phyloP scores from a whole-genome alignment of 2,888 invertebrate species.

The Andrena fulva region DNA sequence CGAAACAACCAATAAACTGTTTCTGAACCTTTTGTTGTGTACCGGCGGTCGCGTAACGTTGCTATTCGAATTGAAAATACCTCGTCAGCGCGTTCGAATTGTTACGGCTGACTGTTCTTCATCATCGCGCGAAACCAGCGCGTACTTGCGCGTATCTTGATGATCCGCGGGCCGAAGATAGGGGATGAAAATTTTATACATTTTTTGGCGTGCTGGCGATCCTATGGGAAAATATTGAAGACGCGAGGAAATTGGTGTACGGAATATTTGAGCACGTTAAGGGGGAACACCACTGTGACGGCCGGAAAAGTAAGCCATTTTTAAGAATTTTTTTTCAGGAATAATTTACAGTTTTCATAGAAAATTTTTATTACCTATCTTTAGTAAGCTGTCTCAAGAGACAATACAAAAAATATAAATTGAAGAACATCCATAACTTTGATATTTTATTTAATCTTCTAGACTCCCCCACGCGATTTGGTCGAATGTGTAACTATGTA shows the following conservation, averaged over 20 bases:
- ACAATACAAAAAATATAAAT: no score
- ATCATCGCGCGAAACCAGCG: constrained; percentile 24
- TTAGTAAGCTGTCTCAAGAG: no score
- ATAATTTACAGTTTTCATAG: no score
- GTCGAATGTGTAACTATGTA: no score
- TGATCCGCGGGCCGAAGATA: background rate
- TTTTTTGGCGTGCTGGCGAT: background rate
- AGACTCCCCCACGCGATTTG: no score
- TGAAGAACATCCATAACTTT: no score
- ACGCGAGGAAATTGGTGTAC: background rate
- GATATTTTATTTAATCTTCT: no score
- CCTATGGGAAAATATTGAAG: background rate
- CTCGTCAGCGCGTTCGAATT: constrained; percentile 66
- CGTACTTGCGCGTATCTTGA: background rate
- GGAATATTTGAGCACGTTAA: background rate
- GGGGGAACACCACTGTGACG: no score
- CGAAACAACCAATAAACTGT: constrained; percentile 74
- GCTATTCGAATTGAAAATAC: constrained; percentile 69
- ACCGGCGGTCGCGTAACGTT: constrained; percentile 60
- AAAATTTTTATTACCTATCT: no score
- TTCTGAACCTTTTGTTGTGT: constrained; percentile 68
- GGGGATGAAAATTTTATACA: background rate
- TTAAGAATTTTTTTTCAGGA: no score
- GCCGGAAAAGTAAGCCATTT: no score
- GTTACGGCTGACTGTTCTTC: constrained; percentile 45